These are phyloP conservation scores for Heloderma charlesbogerti DNA, from an alignment of 2,113 vertebrate genomes.

Conservation along the genomic window DNA sequence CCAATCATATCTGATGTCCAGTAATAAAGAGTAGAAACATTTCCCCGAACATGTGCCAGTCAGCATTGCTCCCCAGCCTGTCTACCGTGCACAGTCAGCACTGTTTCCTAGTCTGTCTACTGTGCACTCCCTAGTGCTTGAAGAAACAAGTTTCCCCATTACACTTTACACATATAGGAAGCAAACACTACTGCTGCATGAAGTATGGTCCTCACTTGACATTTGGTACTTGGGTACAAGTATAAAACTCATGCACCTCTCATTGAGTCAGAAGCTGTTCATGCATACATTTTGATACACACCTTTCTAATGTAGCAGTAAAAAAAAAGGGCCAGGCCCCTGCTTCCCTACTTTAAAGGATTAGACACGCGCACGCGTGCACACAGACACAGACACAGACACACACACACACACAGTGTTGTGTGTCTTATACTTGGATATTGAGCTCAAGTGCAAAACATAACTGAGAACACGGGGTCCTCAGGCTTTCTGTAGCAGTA, in stretches of 20 bases:
- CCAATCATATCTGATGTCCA: background rate
- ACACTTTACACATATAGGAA: background rate
- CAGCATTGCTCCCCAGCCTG: background rate
- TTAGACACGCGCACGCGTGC: too few relatives aligned
- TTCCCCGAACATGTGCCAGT: background rate
- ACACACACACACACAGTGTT: background rate
- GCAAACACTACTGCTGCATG: background rate
- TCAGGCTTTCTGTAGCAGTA: background rate
- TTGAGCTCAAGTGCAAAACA: background rate
- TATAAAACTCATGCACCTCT: background rate
- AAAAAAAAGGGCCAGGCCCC: background rate
- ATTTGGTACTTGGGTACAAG: background rate
- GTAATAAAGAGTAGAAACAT: background rate
- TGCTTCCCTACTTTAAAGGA: background rate
- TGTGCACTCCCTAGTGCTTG: background rate
- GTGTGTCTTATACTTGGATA: background rate
- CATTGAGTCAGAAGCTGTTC: background rate
- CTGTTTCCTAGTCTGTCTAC: too few relatives aligned
- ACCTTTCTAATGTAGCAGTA: background rate
- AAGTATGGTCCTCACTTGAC: background rate
- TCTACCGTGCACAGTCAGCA: too few relatives aligned
- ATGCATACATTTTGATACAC: background rate
- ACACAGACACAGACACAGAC: background rate
- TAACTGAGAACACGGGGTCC: background rate
- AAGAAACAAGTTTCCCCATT: background rate